Evolutionary conservation across 2,888 invertebrate genomes (phyloP).

Genomic region (Aspidiotus destructor): DNA sequence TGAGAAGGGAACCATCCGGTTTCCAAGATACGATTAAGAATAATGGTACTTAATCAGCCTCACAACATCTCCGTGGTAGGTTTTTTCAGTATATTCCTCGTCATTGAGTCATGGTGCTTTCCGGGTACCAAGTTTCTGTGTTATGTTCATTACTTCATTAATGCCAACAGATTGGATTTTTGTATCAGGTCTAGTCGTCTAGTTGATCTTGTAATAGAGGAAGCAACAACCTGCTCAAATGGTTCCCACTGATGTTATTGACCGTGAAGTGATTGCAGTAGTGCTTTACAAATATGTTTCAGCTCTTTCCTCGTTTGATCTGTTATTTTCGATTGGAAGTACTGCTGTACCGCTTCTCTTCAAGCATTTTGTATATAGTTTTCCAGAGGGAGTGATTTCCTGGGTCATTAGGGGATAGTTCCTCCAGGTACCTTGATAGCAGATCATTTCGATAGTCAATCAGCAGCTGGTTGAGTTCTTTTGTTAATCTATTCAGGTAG

Average conservation of each 20-base stretch:
- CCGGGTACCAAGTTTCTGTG: neutral
- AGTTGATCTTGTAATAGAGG: neutral
- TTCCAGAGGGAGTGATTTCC: neutral
- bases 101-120: neutral
- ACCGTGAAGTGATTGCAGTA: neutral
- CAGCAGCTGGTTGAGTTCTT: neutral
- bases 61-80: neutral
- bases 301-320: neutral
- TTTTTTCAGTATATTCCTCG: neutral
- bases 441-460: neutral
- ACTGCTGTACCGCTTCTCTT: slow-evolving; percentile 1
- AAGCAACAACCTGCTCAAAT: neutral
- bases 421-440: neutral
- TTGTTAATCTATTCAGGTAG: neutral
- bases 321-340: neutral
- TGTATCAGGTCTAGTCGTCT: neutral
- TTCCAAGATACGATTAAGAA: neutral
- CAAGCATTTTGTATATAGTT: neutral
- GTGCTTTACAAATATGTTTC: neutral
- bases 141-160: neutral
- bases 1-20: neutral
- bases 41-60: neutral
- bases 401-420: neutral
- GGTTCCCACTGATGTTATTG: neutral
- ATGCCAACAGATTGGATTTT: neutral